Percentiles rank a stretch among this genome's conserved stretches.
Conservation (phyloP, 1,140 invertebrate species). For the Drosophila obscura region DNA sequence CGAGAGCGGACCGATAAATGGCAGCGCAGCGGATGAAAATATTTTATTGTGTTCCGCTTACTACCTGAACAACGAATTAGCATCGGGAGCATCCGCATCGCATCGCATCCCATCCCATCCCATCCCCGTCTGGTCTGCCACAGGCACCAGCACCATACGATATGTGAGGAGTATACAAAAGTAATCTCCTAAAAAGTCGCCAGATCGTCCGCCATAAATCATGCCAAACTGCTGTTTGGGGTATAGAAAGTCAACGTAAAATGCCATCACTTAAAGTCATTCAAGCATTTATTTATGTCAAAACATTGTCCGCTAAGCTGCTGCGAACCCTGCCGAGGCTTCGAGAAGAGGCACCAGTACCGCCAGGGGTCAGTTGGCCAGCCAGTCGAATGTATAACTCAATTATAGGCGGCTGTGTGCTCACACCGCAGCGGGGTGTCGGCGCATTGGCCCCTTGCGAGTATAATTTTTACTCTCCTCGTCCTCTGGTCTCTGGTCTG, state of each 20-base stretch:
- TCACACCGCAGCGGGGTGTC: constrained; percentile 71
- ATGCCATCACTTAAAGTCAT: constrained; percentile 79
- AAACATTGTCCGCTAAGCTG: constrained; percentile 71
- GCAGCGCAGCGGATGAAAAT: constrained; percentile 24
- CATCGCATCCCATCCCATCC: neutral
- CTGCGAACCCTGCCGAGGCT: constrained; percentile 44
- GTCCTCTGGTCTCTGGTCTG: constrained; percentile 20
- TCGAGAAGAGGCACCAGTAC: constrained; percentile 7
- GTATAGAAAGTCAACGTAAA: constrained; percentile 73
- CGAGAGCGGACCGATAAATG: constrained; percentile 3
- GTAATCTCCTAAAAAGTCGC: constrained; percentile 55
- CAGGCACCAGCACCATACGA: constrained; percentile 7
- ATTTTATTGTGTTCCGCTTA: constrained; percentile 42
- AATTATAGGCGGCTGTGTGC: constrained; percentile 75
- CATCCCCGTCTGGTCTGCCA: constrained; percentile 14
- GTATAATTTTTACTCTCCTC: constrained; percentile 33
- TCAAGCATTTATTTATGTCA: constrained; percentile 81
- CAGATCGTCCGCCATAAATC: constrained; percentile 70
- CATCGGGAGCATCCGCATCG: constrained; percentile 22
- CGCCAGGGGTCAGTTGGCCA: constrained; percentile 57
- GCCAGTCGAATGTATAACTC: constrained; percentile 68
- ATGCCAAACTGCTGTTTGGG: constrained; percentile 66
- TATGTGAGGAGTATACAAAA: constrained; percentile 23
- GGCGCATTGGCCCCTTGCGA: constrained; percentile 73
- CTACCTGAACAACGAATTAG: constrained; percentile 49